Conservation (phyloP, 2,113 vertebrate genomes). For the Microtus montanus region DNA sequence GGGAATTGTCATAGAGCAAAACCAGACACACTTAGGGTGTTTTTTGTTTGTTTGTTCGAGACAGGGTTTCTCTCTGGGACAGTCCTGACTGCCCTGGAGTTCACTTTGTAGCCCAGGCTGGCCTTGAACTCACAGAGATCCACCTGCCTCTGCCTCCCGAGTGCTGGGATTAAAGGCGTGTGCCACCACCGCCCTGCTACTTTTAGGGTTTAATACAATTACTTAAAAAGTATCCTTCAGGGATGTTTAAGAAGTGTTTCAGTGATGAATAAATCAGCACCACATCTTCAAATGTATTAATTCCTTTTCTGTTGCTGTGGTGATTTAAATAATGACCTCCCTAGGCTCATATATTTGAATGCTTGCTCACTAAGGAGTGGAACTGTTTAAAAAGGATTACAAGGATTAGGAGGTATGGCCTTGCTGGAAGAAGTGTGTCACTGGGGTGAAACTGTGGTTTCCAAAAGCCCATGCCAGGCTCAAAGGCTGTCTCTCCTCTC, state of each 20-base stretch:
- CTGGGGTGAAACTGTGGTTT: neutral
- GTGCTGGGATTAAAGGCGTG: too few species aligned
- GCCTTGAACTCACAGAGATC: too few species aligned
- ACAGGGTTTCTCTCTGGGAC: too few species aligned
- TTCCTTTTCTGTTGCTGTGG: neutral
- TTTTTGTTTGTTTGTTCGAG: too few species aligned
- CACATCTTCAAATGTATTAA: neutral
- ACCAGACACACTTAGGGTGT: neutral
- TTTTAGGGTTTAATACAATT: neutral
- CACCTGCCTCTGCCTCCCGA: too few species aligned
- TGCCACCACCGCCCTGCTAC: neutral
- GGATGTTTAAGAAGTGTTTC: neutral
- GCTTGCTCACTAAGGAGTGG: neutral
- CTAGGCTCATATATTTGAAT: neutral
- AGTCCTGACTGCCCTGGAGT: too few species aligned
- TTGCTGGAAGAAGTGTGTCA: neutral
- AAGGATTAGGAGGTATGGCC: neutral
- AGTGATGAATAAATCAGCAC: neutral
- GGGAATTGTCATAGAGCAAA: neutral
- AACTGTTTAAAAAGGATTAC: neutral
- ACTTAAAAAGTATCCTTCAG: neutral
- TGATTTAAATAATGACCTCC: neutral
- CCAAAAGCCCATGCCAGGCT: neutral
- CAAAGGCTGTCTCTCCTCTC: too few species aligned
- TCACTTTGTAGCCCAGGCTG: too few species aligned